phyloP scores from a whole-genome alignment of 2,113 vertebrate genomes.

The Andinoacara biseriatus region DNA sequence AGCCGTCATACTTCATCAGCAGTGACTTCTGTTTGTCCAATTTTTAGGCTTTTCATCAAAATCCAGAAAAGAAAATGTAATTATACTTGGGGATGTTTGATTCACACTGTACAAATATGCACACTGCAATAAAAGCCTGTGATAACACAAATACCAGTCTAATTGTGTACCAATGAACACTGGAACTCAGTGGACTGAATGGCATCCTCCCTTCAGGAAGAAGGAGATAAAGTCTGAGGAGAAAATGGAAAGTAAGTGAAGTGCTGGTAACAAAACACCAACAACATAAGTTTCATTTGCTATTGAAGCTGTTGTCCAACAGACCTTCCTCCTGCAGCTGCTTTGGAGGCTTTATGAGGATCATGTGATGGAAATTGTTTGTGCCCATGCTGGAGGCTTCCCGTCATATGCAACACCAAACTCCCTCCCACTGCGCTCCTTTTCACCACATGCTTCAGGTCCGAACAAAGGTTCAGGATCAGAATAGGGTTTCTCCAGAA shows the following conservation, averaged over 20 bases:
- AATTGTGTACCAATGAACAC: conserved; percentile 3
- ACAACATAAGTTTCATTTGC: neutral
- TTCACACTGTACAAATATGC: neutral
- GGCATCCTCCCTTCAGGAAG: neutral
- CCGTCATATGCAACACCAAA: conserved; percentile 70
- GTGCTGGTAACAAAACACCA: neutral
- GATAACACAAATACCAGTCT: neutral
- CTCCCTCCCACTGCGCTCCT: neutral
- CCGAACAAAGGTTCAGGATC: conserved; percentile 16
- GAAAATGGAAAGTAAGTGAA: neutral
- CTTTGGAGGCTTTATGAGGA: conserved; percentile 83
- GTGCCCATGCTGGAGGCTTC: conserved; percentile 86
- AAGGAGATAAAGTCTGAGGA: conserved; percentile 15
- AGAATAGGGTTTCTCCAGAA: conserved; percentile 63
- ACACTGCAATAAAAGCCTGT: neutral
- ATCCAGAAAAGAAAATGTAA: too few species aligned
- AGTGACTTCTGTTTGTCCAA: neutral
- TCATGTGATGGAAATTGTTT: conserved; percentile 87
- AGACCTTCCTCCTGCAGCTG: neutral
- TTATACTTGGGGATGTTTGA: too few species aligned
- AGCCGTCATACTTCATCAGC: conserved; percentile 64
- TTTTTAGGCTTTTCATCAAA: neutral
- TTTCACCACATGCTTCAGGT: conserved; percentile 3
- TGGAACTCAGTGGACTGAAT: conserved; percentile 8
- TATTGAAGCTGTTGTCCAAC: neutral